Evolutionary conservation across 2,113 vertebrate genomes (phyloP).

Genomic region (Engystomops pustulosus): DNA sequence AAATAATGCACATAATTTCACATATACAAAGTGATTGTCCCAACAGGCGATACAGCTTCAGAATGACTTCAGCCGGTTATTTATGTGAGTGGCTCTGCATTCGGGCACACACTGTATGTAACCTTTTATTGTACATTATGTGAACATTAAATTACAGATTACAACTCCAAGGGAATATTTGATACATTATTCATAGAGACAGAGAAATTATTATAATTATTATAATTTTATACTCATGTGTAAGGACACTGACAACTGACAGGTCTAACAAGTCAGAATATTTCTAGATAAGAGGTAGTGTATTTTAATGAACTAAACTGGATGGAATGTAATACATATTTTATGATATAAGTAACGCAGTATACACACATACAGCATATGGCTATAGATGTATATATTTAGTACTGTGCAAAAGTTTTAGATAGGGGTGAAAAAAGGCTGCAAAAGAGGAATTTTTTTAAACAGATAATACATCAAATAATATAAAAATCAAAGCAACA

Average conservation of each 20-base stretch:
- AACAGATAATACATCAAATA: too few relatives aligned
- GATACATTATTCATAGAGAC: slow-evolving; percentile 25
- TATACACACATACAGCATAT: too few relatives aligned
- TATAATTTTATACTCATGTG: neutral
- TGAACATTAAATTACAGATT: slow-evolving; percentile 23
- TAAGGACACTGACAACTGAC: neutral
- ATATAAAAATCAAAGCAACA: too few relatives aligned
- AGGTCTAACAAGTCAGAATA: neutral
- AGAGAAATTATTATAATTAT: slow-evolving; percentile 3
- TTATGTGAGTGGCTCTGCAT: neutral
- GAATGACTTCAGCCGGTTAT: neutral
- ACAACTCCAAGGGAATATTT: neutral
- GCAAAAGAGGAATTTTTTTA: too few relatives aligned
- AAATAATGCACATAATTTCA: slow-evolving; percentile 5
- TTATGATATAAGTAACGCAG: too few relatives aligned
- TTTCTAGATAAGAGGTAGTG: neutral
- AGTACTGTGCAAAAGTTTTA: too few relatives aligned
- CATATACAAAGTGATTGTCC: neutral
- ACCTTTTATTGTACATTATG: slow-evolving; percentile 4
- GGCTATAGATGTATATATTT: too few relatives aligned
- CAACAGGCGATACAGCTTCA: neutral
- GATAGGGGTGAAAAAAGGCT: too few relatives aligned
- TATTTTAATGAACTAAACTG: neutral
- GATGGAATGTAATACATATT: too few relatives aligned
- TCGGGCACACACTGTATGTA: neutral